Conservation (phyloP, 2,797 vertebrate genomes). For the Acropternis orthonyx region DNA sequence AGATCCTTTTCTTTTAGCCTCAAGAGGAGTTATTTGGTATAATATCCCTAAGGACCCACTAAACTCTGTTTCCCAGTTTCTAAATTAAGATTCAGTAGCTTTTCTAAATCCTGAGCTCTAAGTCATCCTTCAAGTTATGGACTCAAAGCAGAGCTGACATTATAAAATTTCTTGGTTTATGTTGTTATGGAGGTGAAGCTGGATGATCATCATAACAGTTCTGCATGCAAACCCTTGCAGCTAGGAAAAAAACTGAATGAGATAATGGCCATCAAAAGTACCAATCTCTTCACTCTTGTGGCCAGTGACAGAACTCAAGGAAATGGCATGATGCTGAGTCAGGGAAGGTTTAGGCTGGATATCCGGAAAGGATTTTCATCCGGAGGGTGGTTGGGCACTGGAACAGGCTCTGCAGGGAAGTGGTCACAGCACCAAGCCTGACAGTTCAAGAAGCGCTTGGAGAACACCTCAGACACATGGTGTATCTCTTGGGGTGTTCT, state of each 20-base stretch:
- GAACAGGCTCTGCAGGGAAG: background rate
- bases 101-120: background rate
- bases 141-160: background rate
- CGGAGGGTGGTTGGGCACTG: background rate
- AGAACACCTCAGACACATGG: background rate
- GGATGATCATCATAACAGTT: background rate
- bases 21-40: background rate
- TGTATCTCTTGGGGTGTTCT: background rate
- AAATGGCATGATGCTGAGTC: background rate
- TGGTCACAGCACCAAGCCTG: background rate
- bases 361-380: background rate
- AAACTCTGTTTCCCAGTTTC: background rate
- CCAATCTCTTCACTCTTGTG: background rate
- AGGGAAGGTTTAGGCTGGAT: background rate
- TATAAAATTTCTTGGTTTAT: background rate
- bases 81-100: background rate
- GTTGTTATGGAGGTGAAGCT: background rate
- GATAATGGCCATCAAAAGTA: background rate
- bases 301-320: background rate
- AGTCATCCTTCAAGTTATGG: background rate
- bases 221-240: background rate
- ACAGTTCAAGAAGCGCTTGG: fast-evolving
- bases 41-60: background rate
- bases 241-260: background rate
- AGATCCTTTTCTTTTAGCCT: background rate